phyloP scores from a whole-genome alignment of 2,113 vertebrate species.

The Oncorhynchus tshawytscha region DNA sequence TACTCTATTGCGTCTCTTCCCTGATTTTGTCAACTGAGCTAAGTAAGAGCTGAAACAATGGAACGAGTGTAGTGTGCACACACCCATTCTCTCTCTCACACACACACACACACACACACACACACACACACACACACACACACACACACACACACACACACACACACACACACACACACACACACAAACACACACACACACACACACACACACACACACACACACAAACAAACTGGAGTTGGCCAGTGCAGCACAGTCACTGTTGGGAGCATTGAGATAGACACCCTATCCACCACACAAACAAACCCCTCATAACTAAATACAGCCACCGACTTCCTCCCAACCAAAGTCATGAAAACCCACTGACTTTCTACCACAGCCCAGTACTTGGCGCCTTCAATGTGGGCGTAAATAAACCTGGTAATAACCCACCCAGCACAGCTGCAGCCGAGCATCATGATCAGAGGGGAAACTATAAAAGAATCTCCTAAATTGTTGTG shows the following conservation, averaged over 20 bases:
- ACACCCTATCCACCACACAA: background rate
- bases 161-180: background rate
- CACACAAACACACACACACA: background rate
- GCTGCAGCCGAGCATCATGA: conserved; percentile 33
- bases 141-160: background rate
- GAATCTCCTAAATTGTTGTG: conserved; percentile 65
- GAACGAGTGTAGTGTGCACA: background rate
- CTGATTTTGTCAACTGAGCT: background rate
- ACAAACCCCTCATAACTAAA: background rate
- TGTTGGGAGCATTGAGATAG: background rate
- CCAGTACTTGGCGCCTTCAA: background rate
- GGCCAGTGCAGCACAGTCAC: background rate
- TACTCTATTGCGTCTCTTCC: background rate
- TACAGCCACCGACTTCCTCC: background rate
- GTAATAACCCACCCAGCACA: background rate
- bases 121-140: background rate
- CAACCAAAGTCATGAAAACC: background rate
- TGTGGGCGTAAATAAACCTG: conserved; percentile 27
- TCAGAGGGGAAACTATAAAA: conserved; percentile 62
- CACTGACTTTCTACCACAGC: background rate
- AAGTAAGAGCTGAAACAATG: background rate
- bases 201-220: background rate
- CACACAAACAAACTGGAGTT: too few species aligned
- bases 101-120: background rate
- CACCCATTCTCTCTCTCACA: too few species aligned